phyloP scores from a whole-genome alignment of 2,113 vertebrate genomes.

The Callochromis pleurospilus region DNA sequence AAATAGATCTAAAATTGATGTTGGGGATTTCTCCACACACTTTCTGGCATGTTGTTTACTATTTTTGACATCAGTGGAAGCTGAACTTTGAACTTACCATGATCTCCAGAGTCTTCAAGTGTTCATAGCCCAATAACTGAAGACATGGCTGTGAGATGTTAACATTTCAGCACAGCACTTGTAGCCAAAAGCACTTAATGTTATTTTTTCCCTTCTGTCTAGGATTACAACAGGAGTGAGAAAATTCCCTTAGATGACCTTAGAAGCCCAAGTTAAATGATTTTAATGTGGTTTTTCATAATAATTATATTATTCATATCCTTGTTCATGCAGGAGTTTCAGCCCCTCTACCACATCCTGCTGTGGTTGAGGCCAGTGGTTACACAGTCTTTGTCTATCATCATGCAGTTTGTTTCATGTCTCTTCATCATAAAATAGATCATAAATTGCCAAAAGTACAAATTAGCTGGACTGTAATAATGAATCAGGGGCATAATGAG shows the following conservation, averaged over 20 bases:
- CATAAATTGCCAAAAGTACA: neutral
- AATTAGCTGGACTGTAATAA: constrained; percentile 39
- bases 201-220: constrained; percentile 24
- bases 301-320: constrained; percentile 26
- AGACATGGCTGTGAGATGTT: constrained; percentile 2
- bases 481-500: constrained; percentile 30
- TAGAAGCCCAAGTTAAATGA: constrained; percentile 24
- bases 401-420: neutral
- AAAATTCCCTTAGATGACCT: constrained; percentile 32
- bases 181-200: constrained; percentile 38
- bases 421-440: neutral
- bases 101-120: neutral
- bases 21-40: constrained; percentile 28
- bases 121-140: constrained; percentile 4
- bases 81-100: constrained; percentile 29
- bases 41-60: constrained; percentile 33
- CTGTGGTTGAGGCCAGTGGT: constrained; percentile 11
- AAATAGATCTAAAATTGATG: neutral
- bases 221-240: constrained; percentile 47
- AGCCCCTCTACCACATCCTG: neutral
- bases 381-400: constrained; percentile 16
- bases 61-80: constrained; percentile 40
- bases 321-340: neutral
- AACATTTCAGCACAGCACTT: constrained; percentile 12
- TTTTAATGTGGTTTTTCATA: constrained; percentile 32